Base-by-base conservation (phyloP, 2,888 invertebrate genomes). In the Aromia moschata region DNA sequence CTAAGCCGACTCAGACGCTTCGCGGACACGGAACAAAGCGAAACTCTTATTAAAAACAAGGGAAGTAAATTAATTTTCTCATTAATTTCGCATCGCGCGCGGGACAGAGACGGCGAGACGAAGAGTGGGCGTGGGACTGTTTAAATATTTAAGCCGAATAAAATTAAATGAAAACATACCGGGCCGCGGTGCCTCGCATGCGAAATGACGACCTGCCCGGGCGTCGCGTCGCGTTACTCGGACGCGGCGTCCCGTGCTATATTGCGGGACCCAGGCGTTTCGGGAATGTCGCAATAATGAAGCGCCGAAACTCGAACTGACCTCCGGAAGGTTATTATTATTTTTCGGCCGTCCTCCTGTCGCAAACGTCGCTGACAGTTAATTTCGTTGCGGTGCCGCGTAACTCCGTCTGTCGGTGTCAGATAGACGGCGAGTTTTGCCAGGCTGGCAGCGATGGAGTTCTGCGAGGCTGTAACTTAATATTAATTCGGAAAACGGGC, bases 141-240 rank as follows among this genome's bases (percentile, higher is more conserved):
- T 71, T 70, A 70, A 73, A 73, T 68, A 71, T 71, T 71, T 70
- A 71, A 71, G 69, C 68, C 65, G 70, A 74, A 71, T 72, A 68
- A 71, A 71, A 74, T 73, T 74, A 74, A 70, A 72, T 64, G 71
- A 70, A 68, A 71, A 69, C 72, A 71, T 65, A 68, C 56, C 52
- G 46, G 56, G 56, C 44, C 38, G 40, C 33, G 49, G 45, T 37
- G 12, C 43, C 54, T 44, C 53, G 64, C 60, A 66, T 63, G 61
- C 64, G 46, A 57, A 64, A 61, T 62, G 64, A 63, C 60, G 54
- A 62, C 57, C 58, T 54, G 63, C 38, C 60, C 41, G 55, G 53
- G n/a, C n/a, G n/a, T n/a, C n/a, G n/a, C 60, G 54, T 44, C 45
- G 52, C 46, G 40, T 60, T 60, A 49, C 47, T 38, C 61, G 41